Evolutionary conservation across 2,888 invertebrate genomes (phyloP), one percentile per base, ranked within the genome.

Genomic region (Sussaba pulchella): DNA sequence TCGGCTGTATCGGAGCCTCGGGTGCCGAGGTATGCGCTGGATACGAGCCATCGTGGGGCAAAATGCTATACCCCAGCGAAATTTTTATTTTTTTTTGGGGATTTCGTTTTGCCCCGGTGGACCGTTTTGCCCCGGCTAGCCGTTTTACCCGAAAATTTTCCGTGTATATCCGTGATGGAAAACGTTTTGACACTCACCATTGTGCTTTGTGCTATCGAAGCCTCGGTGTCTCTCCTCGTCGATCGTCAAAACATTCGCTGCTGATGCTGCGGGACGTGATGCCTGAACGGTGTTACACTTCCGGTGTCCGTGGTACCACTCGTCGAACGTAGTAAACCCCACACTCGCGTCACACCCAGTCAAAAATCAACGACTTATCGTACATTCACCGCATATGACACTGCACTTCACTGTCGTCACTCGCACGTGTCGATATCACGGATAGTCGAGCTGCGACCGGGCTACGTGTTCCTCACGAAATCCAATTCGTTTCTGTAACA

Each of bases 401-500:
- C 80, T 64, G 76, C 79, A 64, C 71, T 72, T 31, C 19, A 69
- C 79, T 73, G 69, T 82, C 39, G 57, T 64, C 69, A 76, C 69
- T 76, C 61, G 21, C 64, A 66, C 45, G 43, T 72, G 72, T 57
- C 72, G 66, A 64, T 76, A 52, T 66, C 52, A 54, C 45, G 24
- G 70, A 76, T 45, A 43, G 61, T 54, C 45, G 14, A 59, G 39
- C 57, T 31, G 17, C 54, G 67, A 63, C 63, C n/a, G n/a, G 39
- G 26, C 67, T 39, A 21, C 57, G 69, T 47, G 17, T 19, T 45
- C 14, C 69, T 64, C 57, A 9, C 17, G 52, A 54, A 24, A 26
- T 64, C 61, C 74, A 59, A 69, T 54, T 69, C 79, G 76, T 69
- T 59, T 64, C 82, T 82, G 82, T 8, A 82, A 82, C 75, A 82